Evolutionary conservation across 2,113 vertebrate species (phyloP), one percentile per base, ranked within the genome.

Genomic region (Mus pahari): DNA sequence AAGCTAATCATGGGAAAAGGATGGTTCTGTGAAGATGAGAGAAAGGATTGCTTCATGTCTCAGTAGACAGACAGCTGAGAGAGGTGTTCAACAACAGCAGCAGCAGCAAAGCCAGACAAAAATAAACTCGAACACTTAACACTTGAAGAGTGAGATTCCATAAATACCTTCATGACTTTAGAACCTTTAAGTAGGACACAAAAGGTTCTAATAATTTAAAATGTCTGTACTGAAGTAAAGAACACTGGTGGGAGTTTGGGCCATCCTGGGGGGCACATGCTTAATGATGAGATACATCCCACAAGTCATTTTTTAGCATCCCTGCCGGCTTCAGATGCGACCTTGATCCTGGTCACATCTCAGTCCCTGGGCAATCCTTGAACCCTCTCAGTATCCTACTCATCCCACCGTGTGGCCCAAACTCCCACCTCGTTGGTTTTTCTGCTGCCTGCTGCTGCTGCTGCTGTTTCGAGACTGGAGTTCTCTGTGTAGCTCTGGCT

Each of bases 231-330:
- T 62, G 73, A 91, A 48, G 91, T 50, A 74, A 86, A 89, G 42
- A 83, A 48, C 48, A 79, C 82, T 66, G 58, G 68, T 62, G 42
- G 58, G 84, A 45, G 10, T 90, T 92, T 74, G 60, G 55, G 42
- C 26, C 83, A 98, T 97, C 99, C 99, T 75, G 99, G 99, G 99
- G 99, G 45, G 99, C 99, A 96, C 99, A 99, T 96, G 99, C 99
- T 96, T 99, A 98, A 98, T 99, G 99, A 89, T 98, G 99, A 26
- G 81, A 99, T 99, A 91, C 99, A 99, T 97, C 99, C 99, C 42
- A 99, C 99, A 97, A 99, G 96, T 98, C 99, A 99, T 98, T 99
- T 99, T 98, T 99, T 99, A 98, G 99, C 99, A 97, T 99, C 99
- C 45, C 31, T 48, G 10, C 42, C 86, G 4, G 26, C 24, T 78